Evolutionary conservation across 2,113 vertebrate species (phyloP).

Genomic region (Mustela nigripes): DNA sequence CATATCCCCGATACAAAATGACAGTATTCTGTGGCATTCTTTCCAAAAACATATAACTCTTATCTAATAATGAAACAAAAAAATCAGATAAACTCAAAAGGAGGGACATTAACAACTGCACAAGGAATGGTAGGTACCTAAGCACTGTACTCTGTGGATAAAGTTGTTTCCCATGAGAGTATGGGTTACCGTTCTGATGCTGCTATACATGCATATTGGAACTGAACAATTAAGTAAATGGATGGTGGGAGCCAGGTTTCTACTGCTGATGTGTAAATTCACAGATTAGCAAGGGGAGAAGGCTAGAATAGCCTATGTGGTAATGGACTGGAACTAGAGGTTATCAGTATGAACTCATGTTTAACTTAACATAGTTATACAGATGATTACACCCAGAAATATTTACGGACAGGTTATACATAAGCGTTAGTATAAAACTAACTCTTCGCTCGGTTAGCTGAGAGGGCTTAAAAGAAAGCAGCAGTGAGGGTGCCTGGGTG

Average conservation of each 20-base stretch:
- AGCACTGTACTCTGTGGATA: background rate
- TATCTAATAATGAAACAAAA: conserved; percentile 14
- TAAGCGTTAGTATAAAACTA: background rate
- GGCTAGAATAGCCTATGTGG: background rate
- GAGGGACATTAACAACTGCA: background rate
- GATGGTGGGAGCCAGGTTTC: background rate
- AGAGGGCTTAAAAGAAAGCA: background rate
- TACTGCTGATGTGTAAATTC: conserved; percentile 15
- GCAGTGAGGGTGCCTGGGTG: background rate
- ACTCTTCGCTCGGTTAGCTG: background rate
- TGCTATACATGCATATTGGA: background rate
- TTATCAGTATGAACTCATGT: background rate
- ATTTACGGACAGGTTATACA: background rate
- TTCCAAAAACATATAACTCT: conserved; percentile 38
- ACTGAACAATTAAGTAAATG: conserved; percentile 4
- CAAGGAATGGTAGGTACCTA: background rate
- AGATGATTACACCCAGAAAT: background rate
- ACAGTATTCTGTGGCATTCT: background rate
- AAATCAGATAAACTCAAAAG: background rate
- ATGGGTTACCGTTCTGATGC: background rate
- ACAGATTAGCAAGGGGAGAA: background rate
- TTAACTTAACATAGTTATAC: conserved; percentile 41
- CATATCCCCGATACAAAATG: background rate
- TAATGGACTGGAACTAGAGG: background rate
- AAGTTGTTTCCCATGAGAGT: background rate